Evolutionary conservation across 2,113 vertebrate species (phyloP).

Genomic region (Theropithecus gelada): DNA sequence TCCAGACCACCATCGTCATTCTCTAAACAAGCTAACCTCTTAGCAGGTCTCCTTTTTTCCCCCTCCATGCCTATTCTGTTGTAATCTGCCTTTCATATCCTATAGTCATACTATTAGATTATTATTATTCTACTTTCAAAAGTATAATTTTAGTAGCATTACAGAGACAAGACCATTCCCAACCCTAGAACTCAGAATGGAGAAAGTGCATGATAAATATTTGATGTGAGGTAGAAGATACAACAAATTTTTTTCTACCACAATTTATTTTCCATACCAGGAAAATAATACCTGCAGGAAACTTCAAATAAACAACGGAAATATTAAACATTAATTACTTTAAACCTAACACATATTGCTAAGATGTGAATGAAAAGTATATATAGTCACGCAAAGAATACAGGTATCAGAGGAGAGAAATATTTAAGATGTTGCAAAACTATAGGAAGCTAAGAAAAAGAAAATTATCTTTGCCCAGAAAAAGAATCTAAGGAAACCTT

Average conservation of each 20-base stretch:
- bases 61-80: neutral
- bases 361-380: neutral
- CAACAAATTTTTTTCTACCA: neutral
- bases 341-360: neutral
- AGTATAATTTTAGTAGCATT: neutral
- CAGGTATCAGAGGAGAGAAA: neutral
- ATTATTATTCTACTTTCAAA: neutral
- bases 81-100: neutral
- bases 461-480: neutral
- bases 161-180: neutral
- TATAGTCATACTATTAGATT: neutral
- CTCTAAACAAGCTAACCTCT: neutral
- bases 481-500: neutral
- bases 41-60: neutral
- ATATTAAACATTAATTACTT: neutral
- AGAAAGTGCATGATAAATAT: neutral
- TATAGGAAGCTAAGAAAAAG: neutral
- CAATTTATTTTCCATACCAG: neutral
- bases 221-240: neutral
- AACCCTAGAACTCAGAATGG: neutral
- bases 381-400: neutral
- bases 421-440: neutral
- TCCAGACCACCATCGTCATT: neutral
- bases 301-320: neutral
- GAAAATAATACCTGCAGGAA: neutral